These are phyloP conservation scores for Euplexia lucipara DNA, from an alignment of 2,888 invertebrate genomes.

Conservation along the genomic window DNA sequence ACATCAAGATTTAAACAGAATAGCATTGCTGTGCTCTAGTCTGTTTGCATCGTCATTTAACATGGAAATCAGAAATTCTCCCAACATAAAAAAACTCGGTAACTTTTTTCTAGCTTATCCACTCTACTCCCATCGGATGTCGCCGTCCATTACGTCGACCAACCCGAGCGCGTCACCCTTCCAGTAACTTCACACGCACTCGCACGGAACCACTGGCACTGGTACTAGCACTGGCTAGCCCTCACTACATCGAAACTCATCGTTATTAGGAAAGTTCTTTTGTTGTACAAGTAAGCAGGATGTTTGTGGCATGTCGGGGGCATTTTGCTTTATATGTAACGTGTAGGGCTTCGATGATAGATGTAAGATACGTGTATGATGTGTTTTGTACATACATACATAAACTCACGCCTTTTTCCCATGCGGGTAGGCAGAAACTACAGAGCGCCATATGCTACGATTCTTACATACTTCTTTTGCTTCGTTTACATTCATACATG, in stretches of 20 bases:
- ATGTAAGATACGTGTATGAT: too few species aligned
- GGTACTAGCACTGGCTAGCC: conserved; percentile 26
- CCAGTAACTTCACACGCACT: conserved; percentile 74
- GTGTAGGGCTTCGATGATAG: background rate
- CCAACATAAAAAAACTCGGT: too few species aligned
- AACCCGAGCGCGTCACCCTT: conserved; percentile 63
- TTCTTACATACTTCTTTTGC: too few species aligned
- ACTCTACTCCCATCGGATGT: conserved; percentile 45
- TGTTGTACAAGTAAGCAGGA: conserved; percentile 27
- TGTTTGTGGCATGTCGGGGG: conserved; percentile 21
- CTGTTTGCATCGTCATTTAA: too few species aligned
- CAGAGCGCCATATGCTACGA: too few species aligned
- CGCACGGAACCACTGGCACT: conserved; percentile 71
- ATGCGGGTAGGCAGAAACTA: too few species aligned
- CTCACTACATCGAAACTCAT: conserved; percentile 54
- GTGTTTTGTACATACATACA: too few species aligned
- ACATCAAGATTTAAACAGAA: too few species aligned
- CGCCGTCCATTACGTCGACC: conserved; percentile 46
- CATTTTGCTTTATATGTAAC: background rate
- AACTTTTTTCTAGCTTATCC: conserved; percentile 39
- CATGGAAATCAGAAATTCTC: too few species aligned
- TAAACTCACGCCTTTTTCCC: too few species aligned
- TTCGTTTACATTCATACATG: too few species aligned
- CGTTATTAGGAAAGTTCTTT: conserved; percentile 44
- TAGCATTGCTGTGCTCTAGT: too few species aligned